These are phyloP conservation scores for Nysson spinosus DNA, from an alignment of 2,888 invertebrate genomes.

Conservation along the genomic window DNA sequence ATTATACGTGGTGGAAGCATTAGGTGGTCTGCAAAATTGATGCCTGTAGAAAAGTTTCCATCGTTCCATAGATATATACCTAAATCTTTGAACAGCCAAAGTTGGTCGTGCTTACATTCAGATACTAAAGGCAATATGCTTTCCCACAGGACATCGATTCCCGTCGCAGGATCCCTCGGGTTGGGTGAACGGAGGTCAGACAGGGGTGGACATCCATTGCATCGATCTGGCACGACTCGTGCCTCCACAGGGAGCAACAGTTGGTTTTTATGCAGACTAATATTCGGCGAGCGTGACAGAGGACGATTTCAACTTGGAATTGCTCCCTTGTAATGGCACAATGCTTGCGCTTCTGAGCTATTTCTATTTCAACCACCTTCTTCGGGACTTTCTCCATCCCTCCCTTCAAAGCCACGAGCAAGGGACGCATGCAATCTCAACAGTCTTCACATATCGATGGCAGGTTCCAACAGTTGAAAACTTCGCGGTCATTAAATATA, in stretches of 20 bases:
- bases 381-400: constrained; percentile 25
- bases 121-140: constrained; percentile 23
- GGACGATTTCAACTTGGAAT: constrained; percentile 58
- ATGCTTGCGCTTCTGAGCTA: constrained; percentile 22
- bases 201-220: constrained; percentile 54
- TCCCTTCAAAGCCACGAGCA: neutral
- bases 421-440: no score
- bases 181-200: constrained; percentile 20
- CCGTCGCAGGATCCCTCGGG: constrained; percentile 29
- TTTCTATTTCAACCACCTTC: constrained; percentile 26
- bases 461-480: no score
- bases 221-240: constrained; percentile 53
- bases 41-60: no score
- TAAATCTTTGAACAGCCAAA: constrained; percentile 3
- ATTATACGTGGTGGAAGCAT: no score
- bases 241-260: constrained; percentile 64
- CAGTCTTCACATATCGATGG: no score
- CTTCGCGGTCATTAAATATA: no score
- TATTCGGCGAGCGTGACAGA: constrained; percentile 63
- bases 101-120: constrained; percentile 4
- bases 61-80: no score
- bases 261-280: constrained; percentile 71
- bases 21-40: no score
- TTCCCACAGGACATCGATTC: constrained; percentile 43
- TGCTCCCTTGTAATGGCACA: constrained; percentile 35